These are phyloP conservation scores for Melanerpes aurifrons DNA, from an alignment of 2,113 vertebrate species.

Conservation along the genomic window DNA sequence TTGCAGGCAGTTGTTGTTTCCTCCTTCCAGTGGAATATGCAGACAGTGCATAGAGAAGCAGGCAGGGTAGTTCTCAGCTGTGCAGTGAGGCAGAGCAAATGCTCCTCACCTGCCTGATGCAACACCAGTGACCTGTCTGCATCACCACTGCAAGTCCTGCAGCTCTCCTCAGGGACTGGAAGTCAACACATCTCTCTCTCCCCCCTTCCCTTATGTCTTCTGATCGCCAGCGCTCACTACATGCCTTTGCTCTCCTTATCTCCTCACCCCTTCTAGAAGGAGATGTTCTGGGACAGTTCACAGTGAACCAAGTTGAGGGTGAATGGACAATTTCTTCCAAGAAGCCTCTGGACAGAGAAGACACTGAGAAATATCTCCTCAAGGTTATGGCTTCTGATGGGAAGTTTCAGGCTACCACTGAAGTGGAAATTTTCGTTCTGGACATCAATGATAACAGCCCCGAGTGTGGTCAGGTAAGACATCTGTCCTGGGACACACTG, in stretches of 20 bases:
- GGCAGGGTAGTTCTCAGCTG: not conserved
- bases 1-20: not conserved
- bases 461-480: slow-evolving; percentile 88
- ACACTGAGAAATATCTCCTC: slow-evolving; percentile 84
- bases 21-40: not conserved
- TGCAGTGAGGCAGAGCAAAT: not conserved
- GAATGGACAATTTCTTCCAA: slow-evolving; percentile 89
- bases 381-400: slow-evolving; percentile 91
- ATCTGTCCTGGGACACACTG: slow-evolving; percentile 50
- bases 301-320: slow-evolving; percentile 82
- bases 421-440: slow-evolving; percentile 88
- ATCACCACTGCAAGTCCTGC: not conserved
- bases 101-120: not conserved
- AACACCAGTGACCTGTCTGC: not conserved
- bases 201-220: not conserved
- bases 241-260: not conserved
- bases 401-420: slow-evolving; percentile 86
- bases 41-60: not conserved
- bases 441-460: slow-evolving; percentile 97
- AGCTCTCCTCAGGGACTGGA: not conserved
- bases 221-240: not conserved
- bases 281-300: slow-evolving; percentile 88
- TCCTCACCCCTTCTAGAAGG: slow-evolving; percentile 80
- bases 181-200: not conserved
- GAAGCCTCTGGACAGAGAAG: slow-evolving; percentile 89